Conservation (phyloP, 2,113 vertebrate genomes). For the Amblyopsis rosae region DNA sequence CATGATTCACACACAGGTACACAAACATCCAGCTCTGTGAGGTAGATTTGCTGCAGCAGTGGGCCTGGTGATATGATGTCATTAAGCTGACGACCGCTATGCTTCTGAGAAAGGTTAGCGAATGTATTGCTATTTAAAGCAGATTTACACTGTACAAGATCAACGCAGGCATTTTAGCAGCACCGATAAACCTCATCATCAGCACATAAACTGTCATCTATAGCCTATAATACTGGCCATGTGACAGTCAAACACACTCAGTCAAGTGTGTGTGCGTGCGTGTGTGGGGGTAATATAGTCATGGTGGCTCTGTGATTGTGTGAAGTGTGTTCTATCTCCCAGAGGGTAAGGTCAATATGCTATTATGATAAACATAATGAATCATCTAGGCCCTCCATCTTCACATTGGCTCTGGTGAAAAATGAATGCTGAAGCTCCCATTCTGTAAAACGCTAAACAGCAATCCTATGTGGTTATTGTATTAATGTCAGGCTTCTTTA, state of each 20-base stretch:
- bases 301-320: slow-evolving; percentile 11
- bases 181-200: slow-evolving; percentile 23
- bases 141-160: slow-evolving; percentile 13
- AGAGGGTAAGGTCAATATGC: slow-evolving; percentile 56
- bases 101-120: slow-evolving; percentile 20
- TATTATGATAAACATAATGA: slow-evolving; percentile 58
- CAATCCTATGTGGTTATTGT: slow-evolving; percentile 20
- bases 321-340: slow-evolving; percentile 37
- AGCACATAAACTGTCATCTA: background rate
- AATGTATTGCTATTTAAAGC: slow-evolving; percentile 24
- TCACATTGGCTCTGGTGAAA: slow-evolving; percentile 23
- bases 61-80: background rate
- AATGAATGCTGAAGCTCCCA: slow-evolving; percentile 19
- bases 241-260: background rate
- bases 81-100: background rate
- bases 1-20: slow-evolving; percentile 16
- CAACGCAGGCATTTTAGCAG: background rate
- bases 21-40: slow-evolving; percentile 27
- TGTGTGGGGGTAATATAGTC: slow-evolving; percentile 32
- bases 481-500: slow-evolving; percentile 24
- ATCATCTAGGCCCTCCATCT: slow-evolving; percentile 42
- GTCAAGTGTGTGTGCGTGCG: background rate
- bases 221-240: slow-evolving; percentile 6
- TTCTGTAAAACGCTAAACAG: slow-evolving; percentile 36
- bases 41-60: background rate